phyloP scores from a whole-genome alignment of 2,113 vertebrate genomes.

The Grantiella picta region DNA sequence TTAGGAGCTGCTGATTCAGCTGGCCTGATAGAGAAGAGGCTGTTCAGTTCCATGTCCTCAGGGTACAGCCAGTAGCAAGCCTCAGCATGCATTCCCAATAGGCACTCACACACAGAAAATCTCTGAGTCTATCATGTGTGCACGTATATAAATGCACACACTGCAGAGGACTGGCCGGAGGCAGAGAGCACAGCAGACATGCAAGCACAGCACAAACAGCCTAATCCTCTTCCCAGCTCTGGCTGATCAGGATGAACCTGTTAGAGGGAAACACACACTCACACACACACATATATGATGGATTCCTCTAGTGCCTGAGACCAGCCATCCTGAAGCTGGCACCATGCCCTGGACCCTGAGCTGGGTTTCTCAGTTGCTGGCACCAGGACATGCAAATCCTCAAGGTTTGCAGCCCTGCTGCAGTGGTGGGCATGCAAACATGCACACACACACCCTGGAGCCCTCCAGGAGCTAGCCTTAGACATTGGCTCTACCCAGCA shows the following conservation, averaged over 20 bases:
- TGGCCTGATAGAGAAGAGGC: not conserved
- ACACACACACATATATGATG: too few species aligned
- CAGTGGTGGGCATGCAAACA: not conserved
- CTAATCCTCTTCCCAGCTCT: not conserved
- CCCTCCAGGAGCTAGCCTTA: not conserved
- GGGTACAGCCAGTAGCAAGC: not conserved
- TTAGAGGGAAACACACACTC: not conserved
- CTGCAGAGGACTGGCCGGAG: not conserved
- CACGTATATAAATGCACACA: not conserved
- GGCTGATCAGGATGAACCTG: not conserved
- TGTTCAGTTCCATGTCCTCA: not conserved
- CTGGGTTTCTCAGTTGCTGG: not conserved
- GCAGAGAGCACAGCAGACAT: not conserved
- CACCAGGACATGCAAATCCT: fast-evolving
- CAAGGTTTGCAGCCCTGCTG: not conserved
- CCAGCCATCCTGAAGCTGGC: not conserved
- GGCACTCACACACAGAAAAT: not conserved
- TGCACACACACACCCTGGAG: not conserved
- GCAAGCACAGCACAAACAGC: not conserved
- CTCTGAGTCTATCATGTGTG: not conserved
- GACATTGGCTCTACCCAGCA: not conserved
- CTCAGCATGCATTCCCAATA: not conserved
- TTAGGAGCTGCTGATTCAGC: not conserved
- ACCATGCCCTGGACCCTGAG: not conserved
- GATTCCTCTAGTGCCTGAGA: not conserved